A percentile compares a stretch with the other conserved stretches of the same genome.
phyloP scores from a whole-genome alignment of 2,113 vertebrate species.

The Corythaixoides concolor region DNA sequence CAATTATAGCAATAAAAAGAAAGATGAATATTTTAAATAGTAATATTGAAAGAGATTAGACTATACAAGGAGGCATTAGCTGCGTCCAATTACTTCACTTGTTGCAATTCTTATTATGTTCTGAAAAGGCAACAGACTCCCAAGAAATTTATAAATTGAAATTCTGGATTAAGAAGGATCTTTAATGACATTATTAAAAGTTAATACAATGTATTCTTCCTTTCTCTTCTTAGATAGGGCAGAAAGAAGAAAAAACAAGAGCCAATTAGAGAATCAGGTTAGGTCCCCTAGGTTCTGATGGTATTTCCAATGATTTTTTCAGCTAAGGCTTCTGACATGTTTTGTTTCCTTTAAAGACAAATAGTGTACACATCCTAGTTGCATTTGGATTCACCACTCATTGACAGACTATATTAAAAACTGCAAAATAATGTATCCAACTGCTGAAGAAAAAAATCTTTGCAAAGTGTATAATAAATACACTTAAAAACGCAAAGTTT shows the following conservation, averaged over 20 bases:
- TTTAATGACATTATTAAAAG: conserved; percentile 20
- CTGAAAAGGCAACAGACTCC: background rate
- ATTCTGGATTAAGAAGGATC: conserved; percentile 16
- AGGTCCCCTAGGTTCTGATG: background rate
- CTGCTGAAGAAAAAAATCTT: background rate
- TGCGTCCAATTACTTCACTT: background rate
- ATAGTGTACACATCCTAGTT: background rate
- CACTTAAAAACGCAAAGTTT: background rate
- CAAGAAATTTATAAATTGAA: conserved; percentile 17
- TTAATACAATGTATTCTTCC: conserved; percentile 1
- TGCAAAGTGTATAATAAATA: background rate
- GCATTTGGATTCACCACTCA: background rate
- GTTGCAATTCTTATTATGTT: background rate
- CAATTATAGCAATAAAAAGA: conserved; percentile 2
- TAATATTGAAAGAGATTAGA: background rate
- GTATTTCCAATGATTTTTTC: background rate
- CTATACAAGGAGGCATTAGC: background rate
- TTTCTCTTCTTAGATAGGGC: background rate
- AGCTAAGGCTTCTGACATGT: background rate
- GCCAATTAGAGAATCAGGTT: background rate
- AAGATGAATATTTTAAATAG: conserved; percentile 8
- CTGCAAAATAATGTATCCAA: background rate
- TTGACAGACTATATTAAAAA: background rate
- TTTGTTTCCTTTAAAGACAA: background rate
- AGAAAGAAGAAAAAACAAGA: background rate